These are phyloP conservation scores for Xylota sylvarum DNA, from an alignment of 2,888 invertebrate genomes.

Conservation along the genomic window DNA sequence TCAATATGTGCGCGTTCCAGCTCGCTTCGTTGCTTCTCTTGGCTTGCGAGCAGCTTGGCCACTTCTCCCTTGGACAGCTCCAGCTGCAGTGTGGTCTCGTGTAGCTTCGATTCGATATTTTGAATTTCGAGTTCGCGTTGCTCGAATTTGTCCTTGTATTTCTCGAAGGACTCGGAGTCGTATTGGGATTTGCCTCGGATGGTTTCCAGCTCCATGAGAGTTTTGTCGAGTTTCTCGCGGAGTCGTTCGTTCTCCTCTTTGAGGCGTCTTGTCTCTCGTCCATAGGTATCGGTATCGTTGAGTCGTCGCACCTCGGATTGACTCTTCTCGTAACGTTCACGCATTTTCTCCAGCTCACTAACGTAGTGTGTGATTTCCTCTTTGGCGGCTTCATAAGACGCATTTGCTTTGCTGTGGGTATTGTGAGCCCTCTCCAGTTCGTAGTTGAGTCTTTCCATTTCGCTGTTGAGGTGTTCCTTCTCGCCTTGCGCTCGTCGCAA, in stretches of 20 bases:
- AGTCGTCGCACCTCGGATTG: constrained; percentile 93
- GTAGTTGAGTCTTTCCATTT: constrained; percentile 93
- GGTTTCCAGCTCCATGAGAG: constrained; percentile 91
- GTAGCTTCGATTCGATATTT: constrained; percentile 90
- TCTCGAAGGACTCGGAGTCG: constrained; percentile 90
- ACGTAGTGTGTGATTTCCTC: constrained; percentile 95
- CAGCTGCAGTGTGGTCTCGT: constrained; percentile 92
- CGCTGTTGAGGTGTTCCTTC: constrained; percentile 93
- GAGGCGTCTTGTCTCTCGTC: constrained; percentile 92
- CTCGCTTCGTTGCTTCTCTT: constrained; percentile 93
- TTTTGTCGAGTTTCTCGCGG: constrained; percentile 92
- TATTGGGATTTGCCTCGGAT: constrained; percentile 92
- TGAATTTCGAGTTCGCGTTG: constrained; percentile 91
- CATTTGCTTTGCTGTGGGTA: constrained; percentile 93
- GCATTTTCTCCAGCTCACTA: constrained; percentile 95
- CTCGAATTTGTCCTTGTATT: constrained; percentile 91
- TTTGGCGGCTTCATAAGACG: constrained; percentile 94
- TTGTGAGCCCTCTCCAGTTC: constrained; percentile 94
- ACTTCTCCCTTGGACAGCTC: constrained; percentile 93
- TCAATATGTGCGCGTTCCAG: constrained; percentile 94
- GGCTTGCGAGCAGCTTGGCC: constrained; percentile 89
- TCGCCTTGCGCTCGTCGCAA: constrained; percentile 92
- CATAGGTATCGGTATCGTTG: constrained; percentile 92
- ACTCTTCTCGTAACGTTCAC: constrained; percentile 95
- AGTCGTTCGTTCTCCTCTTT: constrained; percentile 93